Conservation (phyloP, 2,888 invertebrate species). For the Microplitis manilae region DNA sequence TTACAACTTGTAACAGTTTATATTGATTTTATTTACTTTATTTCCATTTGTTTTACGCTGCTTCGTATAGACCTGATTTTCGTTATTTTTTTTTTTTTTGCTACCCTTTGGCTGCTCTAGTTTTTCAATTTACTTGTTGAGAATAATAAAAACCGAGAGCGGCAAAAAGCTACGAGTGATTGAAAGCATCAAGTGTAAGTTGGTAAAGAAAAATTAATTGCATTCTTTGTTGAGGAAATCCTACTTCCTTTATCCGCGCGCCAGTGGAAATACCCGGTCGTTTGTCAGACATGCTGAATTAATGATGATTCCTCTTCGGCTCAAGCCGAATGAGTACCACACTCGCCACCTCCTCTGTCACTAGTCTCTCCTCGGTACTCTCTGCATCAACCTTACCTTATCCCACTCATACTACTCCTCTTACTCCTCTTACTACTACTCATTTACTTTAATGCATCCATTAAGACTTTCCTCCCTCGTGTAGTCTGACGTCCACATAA, state of each 20-base stretch:
- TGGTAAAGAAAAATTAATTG: slow-evolving; percentile 66
- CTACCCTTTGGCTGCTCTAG: too few relatives aligned
- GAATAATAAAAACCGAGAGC: slow-evolving; percentile 13
- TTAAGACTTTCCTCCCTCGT: slow-evolving; percentile 53
- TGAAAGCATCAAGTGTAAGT: slow-evolving; percentile 9
- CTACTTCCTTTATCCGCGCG: slow-evolving; percentile 63
- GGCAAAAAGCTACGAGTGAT: slow-evolving; percentile 39
- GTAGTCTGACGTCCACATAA: slow-evolving; percentile 4
- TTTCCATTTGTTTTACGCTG: too few relatives aligned
- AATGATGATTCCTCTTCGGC: slow-evolving; percentile 67
- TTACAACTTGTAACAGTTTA: slow-evolving; percentile 3
- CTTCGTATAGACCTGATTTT: not conserved
- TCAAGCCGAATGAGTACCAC: slow-evolving; percentile 58
- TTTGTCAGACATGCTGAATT: slow-evolving; percentile 69
- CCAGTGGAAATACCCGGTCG: slow-evolving; percentile 64
- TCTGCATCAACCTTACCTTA: slow-evolving; percentile 4
- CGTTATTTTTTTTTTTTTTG: not conserved
- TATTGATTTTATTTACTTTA: not conserved
- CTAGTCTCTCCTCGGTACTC: slow-evolving; percentile 48
- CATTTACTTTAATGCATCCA: slow-evolving; percentile 67
- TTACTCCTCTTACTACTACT: slow-evolving; percentile 42
- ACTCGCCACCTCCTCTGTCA: slow-evolving; percentile 48
- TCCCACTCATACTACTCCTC: slow-evolving; percentile 26
- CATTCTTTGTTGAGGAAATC: slow-evolving; percentile 65
- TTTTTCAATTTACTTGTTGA: not conserved